A percentile compares a stretch with the other conserved stretches of the same genome.
Conservation (phyloP, 2,113 vertebrate genomes). For the Periophthalmodon schlosseri region DNA sequence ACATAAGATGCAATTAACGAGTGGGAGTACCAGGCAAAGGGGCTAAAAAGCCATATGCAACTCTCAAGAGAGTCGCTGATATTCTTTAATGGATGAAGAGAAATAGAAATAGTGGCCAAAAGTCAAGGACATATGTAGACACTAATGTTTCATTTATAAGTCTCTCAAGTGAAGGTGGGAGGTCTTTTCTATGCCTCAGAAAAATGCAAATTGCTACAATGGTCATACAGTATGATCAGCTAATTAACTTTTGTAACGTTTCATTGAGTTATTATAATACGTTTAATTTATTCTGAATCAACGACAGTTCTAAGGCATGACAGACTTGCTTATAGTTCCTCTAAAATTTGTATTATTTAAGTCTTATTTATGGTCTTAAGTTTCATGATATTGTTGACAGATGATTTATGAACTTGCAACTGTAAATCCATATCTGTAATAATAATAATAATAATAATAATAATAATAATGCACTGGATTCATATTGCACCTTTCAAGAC, state of each 20-base stretch:
- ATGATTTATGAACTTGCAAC: too few relatives aligned
- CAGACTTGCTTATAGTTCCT: background rate
- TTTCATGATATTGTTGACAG: background rate
- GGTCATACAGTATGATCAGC: background rate
- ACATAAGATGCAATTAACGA: background rate
- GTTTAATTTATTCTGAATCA: slow-evolving; percentile 15
- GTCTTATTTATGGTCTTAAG: background rate
- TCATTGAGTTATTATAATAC: slow-evolving; percentile 8
- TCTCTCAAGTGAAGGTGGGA: background rate
- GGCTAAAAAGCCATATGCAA: background rate
- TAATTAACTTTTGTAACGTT: slow-evolving; percentile 5
- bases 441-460: too few relatives aligned
- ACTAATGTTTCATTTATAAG: background rate
- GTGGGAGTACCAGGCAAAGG: background rate
- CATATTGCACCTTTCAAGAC: too few relatives aligned
- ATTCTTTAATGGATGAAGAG: background rate
- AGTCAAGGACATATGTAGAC: background rate
- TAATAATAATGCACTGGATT: too few relatives aligned
- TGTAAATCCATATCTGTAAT: too few relatives aligned
- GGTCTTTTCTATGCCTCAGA: background rate
- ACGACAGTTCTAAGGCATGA: background rate
- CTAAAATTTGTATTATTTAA: background rate
- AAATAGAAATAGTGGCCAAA: background rate
- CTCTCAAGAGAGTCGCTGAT: background rate
- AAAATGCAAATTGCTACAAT: too few relatives aligned